Evolutionary conservation across 2,797 vertebrate species (phyloP).

Genomic region (Enteromius radiatus): DNA sequence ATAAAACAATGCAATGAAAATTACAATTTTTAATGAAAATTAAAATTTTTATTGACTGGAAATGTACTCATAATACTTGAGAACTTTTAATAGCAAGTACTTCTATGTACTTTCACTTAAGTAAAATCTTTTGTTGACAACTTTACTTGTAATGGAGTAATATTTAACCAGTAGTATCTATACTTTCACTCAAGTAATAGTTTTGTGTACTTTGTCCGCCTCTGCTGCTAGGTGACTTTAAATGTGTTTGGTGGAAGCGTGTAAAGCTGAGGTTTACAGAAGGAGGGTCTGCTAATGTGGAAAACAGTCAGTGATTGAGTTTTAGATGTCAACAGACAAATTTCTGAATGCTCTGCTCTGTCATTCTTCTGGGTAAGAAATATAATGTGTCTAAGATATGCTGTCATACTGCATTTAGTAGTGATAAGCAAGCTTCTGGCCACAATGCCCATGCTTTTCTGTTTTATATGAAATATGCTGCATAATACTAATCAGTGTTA

Average conservation of each 20-base stretch:
- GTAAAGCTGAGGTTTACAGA: constrained; percentile 9
- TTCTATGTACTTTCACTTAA: no score
- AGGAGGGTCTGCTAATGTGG: constrained; percentile 31
- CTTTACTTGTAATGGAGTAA: no score
- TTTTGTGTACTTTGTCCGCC: no score
- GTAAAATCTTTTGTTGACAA: no score
- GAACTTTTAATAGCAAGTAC: no score
- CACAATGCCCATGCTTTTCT: constrained; percentile 22
- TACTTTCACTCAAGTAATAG: no score
- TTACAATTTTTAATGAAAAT: no score
- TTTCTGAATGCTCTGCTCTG: constrained; percentile 53
- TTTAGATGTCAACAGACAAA: constrained; percentile 37
- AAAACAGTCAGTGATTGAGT: constrained; percentile 20
- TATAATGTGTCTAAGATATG: constrained; percentile 1
- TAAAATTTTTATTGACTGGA: no score
- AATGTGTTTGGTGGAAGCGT: neutral
- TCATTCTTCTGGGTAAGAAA: constrained; percentile 60
- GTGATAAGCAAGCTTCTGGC: constrained; percentile 48
- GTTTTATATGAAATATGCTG: constrained; percentile 37
- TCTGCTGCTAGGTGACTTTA: neutral
- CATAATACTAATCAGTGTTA: constrained; percentile 13
- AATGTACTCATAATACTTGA: no score
- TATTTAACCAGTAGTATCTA: no score
- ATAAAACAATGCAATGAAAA: no score
- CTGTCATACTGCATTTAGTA: constrained; percentile 30